These are phyloP conservation scores for Sycophila texana DNA, from an alignment of 2,888 invertebrate genomes.

Conservation along the genomic window DNA sequence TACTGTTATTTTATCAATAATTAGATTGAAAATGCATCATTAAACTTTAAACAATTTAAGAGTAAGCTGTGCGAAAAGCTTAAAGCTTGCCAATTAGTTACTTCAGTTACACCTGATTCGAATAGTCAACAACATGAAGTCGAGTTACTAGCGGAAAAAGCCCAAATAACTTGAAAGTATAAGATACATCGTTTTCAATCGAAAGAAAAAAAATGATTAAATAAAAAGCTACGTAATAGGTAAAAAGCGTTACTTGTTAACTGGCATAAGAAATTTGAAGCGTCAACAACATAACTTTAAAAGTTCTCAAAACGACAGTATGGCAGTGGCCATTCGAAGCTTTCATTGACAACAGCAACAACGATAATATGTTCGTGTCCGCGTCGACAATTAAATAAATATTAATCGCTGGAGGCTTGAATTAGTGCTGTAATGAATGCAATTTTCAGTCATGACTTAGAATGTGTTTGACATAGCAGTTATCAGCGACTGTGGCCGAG, in stretches of 20 bases:
- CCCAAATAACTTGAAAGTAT: background rate
- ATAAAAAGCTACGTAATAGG: constrained; percentile 2
- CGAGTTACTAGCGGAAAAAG: constrained; percentile 3
- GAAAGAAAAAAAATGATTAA: constrained; percentile 25
- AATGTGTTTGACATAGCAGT: constrained; percentile 71
- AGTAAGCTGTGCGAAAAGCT: no score
- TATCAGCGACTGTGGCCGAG: constrained; percentile 73
- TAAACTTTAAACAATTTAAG: no score
- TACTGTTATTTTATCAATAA: no score
- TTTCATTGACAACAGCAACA: constrained; percentile 36
- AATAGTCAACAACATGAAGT: background rate
- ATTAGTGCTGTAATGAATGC: constrained; percentile 68
- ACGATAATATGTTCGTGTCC: constrained; percentile 23
- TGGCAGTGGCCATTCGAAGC: constrained; percentile 54
- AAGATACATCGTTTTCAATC: background rate
- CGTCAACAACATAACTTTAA: constrained; percentile 35
- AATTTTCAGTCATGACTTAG: constrained; percentile 68
- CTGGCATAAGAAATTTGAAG: constrained; percentile 1
- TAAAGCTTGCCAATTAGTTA: no score
- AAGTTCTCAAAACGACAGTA: constrained; percentile 49
- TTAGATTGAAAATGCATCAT: no score
- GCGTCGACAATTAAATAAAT: constrained; percentile 31
- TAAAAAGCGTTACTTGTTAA: constrained; percentile 15
- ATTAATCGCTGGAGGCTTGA: constrained; percentile 59
- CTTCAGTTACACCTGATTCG: no score